phyloP scores from a whole-genome alignment of 2,888 invertebrate genomes.

The Acanthosepion esculentum region DNA sequence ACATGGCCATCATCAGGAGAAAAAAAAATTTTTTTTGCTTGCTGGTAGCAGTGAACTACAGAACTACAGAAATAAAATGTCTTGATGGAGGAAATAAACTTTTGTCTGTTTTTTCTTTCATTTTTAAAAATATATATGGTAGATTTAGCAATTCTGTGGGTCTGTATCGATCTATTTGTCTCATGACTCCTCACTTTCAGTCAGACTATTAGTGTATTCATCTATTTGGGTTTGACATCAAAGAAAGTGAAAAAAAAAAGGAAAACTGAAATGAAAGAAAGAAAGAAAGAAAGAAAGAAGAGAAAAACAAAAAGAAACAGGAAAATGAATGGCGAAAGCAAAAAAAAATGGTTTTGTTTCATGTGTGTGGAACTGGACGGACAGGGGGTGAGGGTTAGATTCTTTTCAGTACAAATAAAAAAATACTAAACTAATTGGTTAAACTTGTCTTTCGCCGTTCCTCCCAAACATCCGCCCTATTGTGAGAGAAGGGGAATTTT shows the following conservation, averaged over 20 bases:
- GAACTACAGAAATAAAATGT: no score
- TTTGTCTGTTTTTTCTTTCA: no score
- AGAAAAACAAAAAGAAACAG: not conserved
- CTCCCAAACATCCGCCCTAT: not conserved
- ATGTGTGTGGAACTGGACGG: not conserved
- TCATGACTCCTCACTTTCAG: no score
- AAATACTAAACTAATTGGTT: slow-evolving; percentile 21
- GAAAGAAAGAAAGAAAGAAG: not conserved
- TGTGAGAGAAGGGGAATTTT: not conserved
- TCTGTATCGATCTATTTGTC: no score
- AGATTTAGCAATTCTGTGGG: no score
- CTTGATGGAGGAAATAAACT: no score
- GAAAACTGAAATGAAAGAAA: not conserved
- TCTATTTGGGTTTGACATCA: not conserved
- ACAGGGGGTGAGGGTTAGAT: not conserved
- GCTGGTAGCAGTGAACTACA: no score
- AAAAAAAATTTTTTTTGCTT: no score
- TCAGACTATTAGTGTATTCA: no score
- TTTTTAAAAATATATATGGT: no score
- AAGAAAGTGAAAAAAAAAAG: not conserved
- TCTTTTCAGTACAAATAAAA: not conserved
- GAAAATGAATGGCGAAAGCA: not conserved
- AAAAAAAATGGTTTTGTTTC: not conserved
- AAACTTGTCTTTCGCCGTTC: not conserved
- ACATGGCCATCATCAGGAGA: no score